Conservation (phyloP, 2,888 invertebrate species). For the Danaus chrysippus region DNA sequence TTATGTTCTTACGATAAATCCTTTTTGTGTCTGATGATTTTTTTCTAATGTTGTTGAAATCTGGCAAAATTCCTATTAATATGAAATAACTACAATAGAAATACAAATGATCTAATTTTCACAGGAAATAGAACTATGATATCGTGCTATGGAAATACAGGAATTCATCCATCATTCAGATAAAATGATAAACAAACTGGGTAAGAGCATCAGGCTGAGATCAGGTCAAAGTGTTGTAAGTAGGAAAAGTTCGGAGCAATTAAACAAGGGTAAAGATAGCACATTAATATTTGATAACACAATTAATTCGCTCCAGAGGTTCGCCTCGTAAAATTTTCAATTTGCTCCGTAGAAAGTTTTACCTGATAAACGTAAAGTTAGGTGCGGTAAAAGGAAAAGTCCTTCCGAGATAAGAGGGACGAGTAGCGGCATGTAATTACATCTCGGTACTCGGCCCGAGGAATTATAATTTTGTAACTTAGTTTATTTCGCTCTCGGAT, state of each 20-base stretch:
- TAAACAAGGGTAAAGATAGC: slow-evolving; percentile 57
- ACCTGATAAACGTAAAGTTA: slow-evolving; percentile 74
- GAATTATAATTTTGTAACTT: slow-evolving; percentile 50
- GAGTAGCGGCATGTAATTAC: slow-evolving; percentile 47
- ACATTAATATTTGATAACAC: slow-evolving; percentile 78
- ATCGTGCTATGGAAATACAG: neutral
- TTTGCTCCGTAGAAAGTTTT: slow-evolving; percentile 64
- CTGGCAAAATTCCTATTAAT: too few species aligned
- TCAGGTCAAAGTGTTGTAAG: slow-evolving; percentile 23
- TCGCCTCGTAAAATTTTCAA: slow-evolving; percentile 73
- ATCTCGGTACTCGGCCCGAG: slow-evolving; percentile 37
- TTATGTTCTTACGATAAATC: too few species aligned
- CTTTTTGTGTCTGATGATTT: too few species aligned
- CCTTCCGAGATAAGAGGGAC: slow-evolving; percentile 52
- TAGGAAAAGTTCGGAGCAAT: slow-evolving; percentile 49
- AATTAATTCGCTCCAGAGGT: slow-evolving; percentile 61
- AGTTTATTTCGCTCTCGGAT: slow-evolving; percentile 35
- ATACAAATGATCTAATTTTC: neutral
- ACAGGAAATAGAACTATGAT: neutral
- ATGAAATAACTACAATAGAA: neutral
- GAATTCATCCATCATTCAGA: slow-evolving; percentile 8
- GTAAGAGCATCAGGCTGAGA: slow-evolving; percentile 10
- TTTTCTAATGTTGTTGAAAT: too few species aligned
- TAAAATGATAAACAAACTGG: slow-evolving; percentile 8
- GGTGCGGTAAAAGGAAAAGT: slow-evolving; percentile 53